Evolutionary conservation across 2,797 vertebrate species (phyloP).

Genomic region (Paedocypris micromegethes): DNA sequence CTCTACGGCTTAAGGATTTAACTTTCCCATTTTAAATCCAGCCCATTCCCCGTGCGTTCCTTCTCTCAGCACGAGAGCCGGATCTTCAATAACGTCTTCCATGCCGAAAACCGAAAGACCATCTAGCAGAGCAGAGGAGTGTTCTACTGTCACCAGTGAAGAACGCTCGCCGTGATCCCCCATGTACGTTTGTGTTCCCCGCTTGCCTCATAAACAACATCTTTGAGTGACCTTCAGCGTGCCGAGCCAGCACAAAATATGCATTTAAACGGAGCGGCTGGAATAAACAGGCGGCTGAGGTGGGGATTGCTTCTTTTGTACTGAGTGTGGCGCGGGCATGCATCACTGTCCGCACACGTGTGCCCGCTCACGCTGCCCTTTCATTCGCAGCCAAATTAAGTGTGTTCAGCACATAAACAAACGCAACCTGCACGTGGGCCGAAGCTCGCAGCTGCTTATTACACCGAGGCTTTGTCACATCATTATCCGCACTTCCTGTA

Average conservation of each 20-base stretch:
- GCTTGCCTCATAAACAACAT: slow-evolving; percentile 66
- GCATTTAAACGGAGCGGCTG: slow-evolving; percentile 71
- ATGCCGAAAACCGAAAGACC: slow-evolving; percentile 8
- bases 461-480: slow-evolving; percentile 65
- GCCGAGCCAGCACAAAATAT: slow-evolving; percentile 78
- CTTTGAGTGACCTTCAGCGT: slow-evolving; percentile 71
- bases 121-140: slow-evolving; percentile 13
- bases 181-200: slow-evolving; percentile 57
- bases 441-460: slow-evolving; percentile 71
- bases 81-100: slow-evolving; percentile 12
- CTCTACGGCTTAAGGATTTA: too few species aligned
- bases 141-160: slow-evolving; percentile 60
- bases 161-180: slow-evolving; percentile 64
- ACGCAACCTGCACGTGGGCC: slow-evolving; percentile 57
- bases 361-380: slow-evolving; percentile 66
- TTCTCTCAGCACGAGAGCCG: slow-evolving; percentile 18
- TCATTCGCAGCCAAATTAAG: slow-evolving; percentile 76
- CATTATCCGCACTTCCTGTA: slow-evolving; percentile 62
- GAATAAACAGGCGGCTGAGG: slow-evolving; percentile 57
- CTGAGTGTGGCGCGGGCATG: slow-evolving; percentile 65
- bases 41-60: background rate
- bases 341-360: slow-evolving; percentile 69
- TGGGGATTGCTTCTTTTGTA: slow-evolving; percentile 74
- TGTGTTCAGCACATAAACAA: slow-evolving; percentile 76
- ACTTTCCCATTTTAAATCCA: too few species aligned